Evolutionary conservation across 2,888 invertebrate species (phyloP).

Genomic region (Melikaiella ostensackeni): DNA sequence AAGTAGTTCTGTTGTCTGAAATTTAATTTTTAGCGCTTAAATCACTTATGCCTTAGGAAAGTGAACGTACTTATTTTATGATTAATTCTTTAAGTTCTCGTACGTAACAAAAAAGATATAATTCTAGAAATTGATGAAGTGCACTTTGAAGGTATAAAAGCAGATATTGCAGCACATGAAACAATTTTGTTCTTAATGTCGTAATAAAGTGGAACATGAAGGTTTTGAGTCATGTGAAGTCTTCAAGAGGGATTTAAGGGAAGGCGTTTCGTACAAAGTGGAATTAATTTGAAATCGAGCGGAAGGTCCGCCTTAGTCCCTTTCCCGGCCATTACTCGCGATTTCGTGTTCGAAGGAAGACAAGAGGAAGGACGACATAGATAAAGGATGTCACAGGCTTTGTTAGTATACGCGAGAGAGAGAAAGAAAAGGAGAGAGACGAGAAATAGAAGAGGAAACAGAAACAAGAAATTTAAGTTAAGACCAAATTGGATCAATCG

Average conservation of each 20-base stretch:
- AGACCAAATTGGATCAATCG: slow-evolving; percentile 1
- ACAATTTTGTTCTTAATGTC: slow-evolving; percentile 24
- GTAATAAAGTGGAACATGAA: slow-evolving; percentile 27
- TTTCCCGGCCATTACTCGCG: not conserved
- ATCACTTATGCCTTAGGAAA: too few species aligned
- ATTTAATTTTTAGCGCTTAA: too few species aligned
- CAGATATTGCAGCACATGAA: slow-evolving; percentile 14
- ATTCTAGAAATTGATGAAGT: slow-evolving; percentile 20
- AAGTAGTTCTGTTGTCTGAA: too few species aligned
- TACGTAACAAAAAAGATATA: slow-evolving; percentile 10
- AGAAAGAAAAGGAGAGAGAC: not conserved
- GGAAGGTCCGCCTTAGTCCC: slow-evolving; percentile 25
- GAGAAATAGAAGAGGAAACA: not conserved
- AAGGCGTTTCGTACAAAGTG: slow-evolving; percentile 13
- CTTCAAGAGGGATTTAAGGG: not conserved
- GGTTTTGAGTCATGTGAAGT: not conserved
- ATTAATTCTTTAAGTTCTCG: slow-evolving; percentile 7
- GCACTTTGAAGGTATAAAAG: slow-evolving; percentile 12
- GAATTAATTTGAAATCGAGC: slow-evolving; percentile 34
- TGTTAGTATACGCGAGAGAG: slow-evolving; percentile 5
- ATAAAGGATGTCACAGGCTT: slow-evolving; percentile 4
- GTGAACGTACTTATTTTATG: not conserved
- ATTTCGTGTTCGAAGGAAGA: not conserved
- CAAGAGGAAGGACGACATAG: slow-evolving; percentile 5
- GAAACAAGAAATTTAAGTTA: not conserved